Base-by-base conservation (phyloP, 2,113 vertebrate genomes). In the Notarius lentiginosus region DNA sequence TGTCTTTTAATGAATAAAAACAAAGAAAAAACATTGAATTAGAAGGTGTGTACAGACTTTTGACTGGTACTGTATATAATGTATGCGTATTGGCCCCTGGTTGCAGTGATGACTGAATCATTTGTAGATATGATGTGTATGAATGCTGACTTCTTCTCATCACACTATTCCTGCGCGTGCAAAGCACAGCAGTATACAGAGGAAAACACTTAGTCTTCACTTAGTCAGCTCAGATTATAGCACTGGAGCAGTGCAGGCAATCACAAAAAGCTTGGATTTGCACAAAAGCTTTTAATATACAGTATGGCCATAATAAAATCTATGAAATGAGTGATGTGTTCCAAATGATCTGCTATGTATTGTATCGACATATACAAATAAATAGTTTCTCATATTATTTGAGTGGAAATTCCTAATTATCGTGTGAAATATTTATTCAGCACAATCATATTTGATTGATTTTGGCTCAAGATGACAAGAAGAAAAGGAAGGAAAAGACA, bases 131-230 rank as follows among this genome's bases (percentile, higher is more conserved):
- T 60, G 53, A 88, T 84, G 84, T 81, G 47, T 79, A 70, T 70
- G 30, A 82, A 85, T 77, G 60, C 83, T 88, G 85, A 89, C 87
- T 77, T 24, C 60, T 24, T 80, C 68, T n/a, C 61, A 77, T 90
- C 80, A 86, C 18, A 0, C 66, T 70, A 87, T 83, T 63, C 61
- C 77, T 61, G 24, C 20, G 73, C 77, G 84, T 88, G 53, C 81
- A 82, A 83, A 89, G 76, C 20, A 3, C 81, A 84, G 81, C 49
- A 61, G 73, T 63, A 63, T n/a, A 27, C 53, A 61, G 20, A 85
- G 53, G 79, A 51, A 61, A 70, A 70, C 51, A 85, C 60, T 81
- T n/a, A 87, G 58, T 80, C 51, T 82, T 53, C 53, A 84, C 84
- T 70, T 77, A n/a, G 80, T 82, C 84, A 76, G 84, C 72, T 84